Conservation (phyloP, 2,113 vertebrate genomes). For the Oophaga pumilio region DNA sequence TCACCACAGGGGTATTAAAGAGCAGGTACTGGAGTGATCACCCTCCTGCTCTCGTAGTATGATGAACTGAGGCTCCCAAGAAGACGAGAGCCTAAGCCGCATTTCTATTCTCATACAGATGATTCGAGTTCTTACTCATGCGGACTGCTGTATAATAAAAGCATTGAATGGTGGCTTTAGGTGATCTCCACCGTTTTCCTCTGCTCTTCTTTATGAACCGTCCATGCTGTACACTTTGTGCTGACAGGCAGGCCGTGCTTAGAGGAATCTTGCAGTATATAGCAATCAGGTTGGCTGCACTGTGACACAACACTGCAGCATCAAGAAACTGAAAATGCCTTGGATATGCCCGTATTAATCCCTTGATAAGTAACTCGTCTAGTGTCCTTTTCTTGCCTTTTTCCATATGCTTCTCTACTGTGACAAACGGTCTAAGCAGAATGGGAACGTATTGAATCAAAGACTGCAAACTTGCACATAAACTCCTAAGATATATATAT, state of each 20-base stretch:
- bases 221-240: background rate
- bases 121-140: background rate
- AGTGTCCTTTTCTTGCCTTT: slow-evolving; percentile 75
- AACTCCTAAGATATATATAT: slow-evolving; percentile 71
- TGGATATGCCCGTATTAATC: slow-evolving; percentile 64
- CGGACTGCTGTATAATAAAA: background rate
- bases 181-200: background rate
- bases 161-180: background rate
- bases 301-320: background rate
- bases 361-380: slow-evolving; percentile 66
- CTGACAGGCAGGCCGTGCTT: background rate
- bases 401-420: slow-evolving; percentile 77
- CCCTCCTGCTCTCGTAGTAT: background rate
- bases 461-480: slow-evolving; percentile 88
- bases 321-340: slow-evolving; percentile 21
- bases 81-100: background rate
- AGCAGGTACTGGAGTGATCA: background rate
- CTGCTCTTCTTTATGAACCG: background rate
- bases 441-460: slow-evolving; percentile 82
- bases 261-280: background rate
- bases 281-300: no score
- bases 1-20: background rate
- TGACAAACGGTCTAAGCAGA: slow-evolving; percentile 74
- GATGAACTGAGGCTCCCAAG: background rate
- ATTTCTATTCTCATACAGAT: background rate